Evolutionary conservation across 1,140 invertebrate species (phyloP), one percentile per base, ranked within the genome.

Genomic region (Rhagoletis zephyria): DNA sequence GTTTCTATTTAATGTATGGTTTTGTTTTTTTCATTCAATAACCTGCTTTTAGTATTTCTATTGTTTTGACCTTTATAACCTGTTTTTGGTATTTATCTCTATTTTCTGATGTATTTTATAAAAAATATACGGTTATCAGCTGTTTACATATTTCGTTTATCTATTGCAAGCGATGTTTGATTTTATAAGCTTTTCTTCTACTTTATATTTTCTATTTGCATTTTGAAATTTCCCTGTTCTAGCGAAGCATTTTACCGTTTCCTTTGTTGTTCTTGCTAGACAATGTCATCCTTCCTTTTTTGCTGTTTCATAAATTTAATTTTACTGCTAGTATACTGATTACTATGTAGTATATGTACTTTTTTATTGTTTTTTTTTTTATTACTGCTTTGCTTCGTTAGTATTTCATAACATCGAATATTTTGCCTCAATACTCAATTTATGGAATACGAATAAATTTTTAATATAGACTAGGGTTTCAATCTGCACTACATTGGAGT

Each of bases 121-220:
- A 81, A 30, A 81, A 51, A 56, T 81, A 56, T 56, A 81, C 74
- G 56, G 48, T 56, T 56, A 56, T 81, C 74, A 81, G 48, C n/a
- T 30, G 19, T 59, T 2, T 59, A 19, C 42, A 16, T 59, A 81
- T 81, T 81, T 81, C n/a, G 16, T 19, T 48, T 5, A 19, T 7
- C 74, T 10, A 67, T 14, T 63, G 12, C n/a, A 16, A n/a, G 7
- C n/a, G 4, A 14, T 63, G 12, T 63, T 30, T 14, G 61, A 14
- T 63, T 63, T n/a, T 48, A 2, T 56, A 81, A 56, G 48, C 74
- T 81, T 81, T n/a, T 16, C 45, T 48, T 30, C 70, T 77, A 48
- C 16, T 77, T 77, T 48, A 77, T 10, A 42, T 42, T 70, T 42
- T 70, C 3, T 30, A 42, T 67, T 40, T 40, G 6, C 65, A 40